Evolutionary conservation across 2,888 invertebrate species (phyloP).

Genomic region (Pristionchus fissidentatus): DNA sequence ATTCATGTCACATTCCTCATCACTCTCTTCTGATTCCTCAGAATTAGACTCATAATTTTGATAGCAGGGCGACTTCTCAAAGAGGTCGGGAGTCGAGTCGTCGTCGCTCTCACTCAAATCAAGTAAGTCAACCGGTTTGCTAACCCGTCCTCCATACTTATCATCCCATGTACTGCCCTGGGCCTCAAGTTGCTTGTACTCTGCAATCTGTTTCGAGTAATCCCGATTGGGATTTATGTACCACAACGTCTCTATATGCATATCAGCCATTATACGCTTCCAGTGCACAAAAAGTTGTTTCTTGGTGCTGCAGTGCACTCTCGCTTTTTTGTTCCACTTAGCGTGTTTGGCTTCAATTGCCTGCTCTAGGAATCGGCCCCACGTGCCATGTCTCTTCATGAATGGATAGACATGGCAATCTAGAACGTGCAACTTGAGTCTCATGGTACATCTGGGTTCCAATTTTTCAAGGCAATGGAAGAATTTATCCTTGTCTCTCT

Average conservation of each 20-base stretch:
- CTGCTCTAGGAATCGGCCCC: slow-evolving; percentile 14
- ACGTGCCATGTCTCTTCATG: slow-evolving; percentile 18
- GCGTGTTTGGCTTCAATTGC: slow-evolving; percentile 14
- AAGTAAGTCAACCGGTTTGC: neutral
- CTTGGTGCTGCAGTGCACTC: neutral
- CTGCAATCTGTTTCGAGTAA: neutral
- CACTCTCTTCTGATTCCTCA: too few relatives aligned
- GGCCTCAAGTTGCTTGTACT: slow-evolving; percentile 4
- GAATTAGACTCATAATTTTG: too few relatives aligned
- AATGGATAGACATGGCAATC: slow-evolving; percentile 25
- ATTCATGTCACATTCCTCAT: too few relatives aligned
- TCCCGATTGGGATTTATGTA: neutral
- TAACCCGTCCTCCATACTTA: neutral
- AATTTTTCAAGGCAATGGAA: neutral
- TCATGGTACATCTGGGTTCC: neutral
- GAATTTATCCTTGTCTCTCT: neutral
- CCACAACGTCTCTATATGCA: neutral
- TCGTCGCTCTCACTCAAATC: neutral
- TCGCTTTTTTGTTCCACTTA: slow-evolving; percentile 37
- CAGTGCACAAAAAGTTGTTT: neutral
- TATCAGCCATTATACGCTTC: slow-evolving; percentile 15
- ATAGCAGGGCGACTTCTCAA: too few relatives aligned
- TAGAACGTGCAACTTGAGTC: slow-evolving; percentile 18
- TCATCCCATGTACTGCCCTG: neutral
- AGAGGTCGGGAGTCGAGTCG: neutral